Base-by-base conservation (phyloP, 1,140 invertebrate genomes). In the Nebria ingens region DNA sequence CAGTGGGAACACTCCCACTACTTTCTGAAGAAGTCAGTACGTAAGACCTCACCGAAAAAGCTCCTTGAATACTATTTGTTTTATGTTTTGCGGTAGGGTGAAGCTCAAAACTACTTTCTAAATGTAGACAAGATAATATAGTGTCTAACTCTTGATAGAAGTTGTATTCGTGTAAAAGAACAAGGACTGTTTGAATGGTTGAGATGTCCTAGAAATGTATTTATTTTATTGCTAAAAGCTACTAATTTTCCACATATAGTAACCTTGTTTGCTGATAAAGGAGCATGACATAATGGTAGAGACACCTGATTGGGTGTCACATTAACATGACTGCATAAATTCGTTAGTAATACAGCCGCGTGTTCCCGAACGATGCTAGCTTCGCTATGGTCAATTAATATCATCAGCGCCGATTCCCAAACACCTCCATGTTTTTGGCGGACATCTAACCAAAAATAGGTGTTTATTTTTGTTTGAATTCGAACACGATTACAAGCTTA, bases 321-420 rank as follows among this genome's bases (percentile, higher is more conserved):
- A 2, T 20, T 51, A 29, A 55, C 56, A 60, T 68, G 60, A 56
- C 61, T 61, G 13, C 57, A 55, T 12, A 75, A 60, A 62, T 72
- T 73, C 1, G 66, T 62, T n/a, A 73, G 59, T 12, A 74, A 57
- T 19, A 64, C 20, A 15, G 67, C 70, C 42, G 70, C 70, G 59
- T 72, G 71, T 57, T 74, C 71, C 40, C 68, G 62, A 4, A 73
- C 69, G 20, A 73, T 57, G 51, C 61, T 64, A 11, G 71, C 64
- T 62, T 75, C 72, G 23, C 60, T 59, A 40, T 72, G 59, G 61
- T 74, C 69, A 6, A 69, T 52, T n/a, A 75, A 38, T 51, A 72
- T 58, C 12, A 60, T 62, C 50, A 66, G 61, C 11, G 61, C 51
- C 19, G 61, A 52, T 54, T 64, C 56, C 66, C 66, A 68, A 49